phyloP scores from a whole-genome alignment of 2,888 invertebrate species.

The Neoscelio sp. region DNA sequence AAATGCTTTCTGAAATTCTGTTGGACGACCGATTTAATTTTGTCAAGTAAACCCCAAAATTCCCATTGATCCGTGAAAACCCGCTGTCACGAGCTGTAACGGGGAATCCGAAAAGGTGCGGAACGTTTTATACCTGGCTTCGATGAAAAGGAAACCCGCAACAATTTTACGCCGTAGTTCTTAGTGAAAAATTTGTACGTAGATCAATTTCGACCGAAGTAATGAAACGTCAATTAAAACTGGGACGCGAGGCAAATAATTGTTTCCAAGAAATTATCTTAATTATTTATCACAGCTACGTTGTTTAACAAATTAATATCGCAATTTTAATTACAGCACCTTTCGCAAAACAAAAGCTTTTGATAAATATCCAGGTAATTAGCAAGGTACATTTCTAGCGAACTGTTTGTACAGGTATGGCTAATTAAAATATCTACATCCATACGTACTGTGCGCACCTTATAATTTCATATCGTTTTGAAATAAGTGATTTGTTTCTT shows the following conservation, averaged over 20 bases:
- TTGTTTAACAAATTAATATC: conserved; percentile 58
- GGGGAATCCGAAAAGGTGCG: too few relatives aligned
- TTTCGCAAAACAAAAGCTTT: conserved; percentile 2
- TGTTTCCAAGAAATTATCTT: conserved; percentile 33
- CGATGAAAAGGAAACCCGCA: too few relatives aligned
- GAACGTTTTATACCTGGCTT: too few relatives aligned
- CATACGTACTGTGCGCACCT: conserved; percentile 1
- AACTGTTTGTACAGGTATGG: conserved; percentile 43
- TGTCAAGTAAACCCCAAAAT: too few relatives aligned
- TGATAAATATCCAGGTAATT: conserved; percentile 57
- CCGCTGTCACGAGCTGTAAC: too few relatives aligned
- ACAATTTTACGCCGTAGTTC: too few relatives aligned
- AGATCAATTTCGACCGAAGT: conserved; percentile 18
- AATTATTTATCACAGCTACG: conserved; percentile 18
- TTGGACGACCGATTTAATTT: too few relatives aligned
- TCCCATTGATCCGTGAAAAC: too few relatives aligned
- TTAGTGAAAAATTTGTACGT: conserved; percentile 22
- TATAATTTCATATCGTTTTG: background rate
- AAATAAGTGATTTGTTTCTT: conserved; percentile 40
- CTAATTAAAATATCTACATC: conserved; percentile 58
- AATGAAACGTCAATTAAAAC: conserved; percentile 54
- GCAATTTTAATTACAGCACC: conserved; percentile 45
- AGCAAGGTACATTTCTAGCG: conserved; percentile 21
- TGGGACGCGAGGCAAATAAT: conserved; percentile 24
- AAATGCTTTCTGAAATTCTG: too few relatives aligned